Evolutionary conservation across 2,113 vertebrate genomes (phyloP), one percentile per base, ranked within the genome.

Genomic region (Pontoporia blainvillei): DNA sequence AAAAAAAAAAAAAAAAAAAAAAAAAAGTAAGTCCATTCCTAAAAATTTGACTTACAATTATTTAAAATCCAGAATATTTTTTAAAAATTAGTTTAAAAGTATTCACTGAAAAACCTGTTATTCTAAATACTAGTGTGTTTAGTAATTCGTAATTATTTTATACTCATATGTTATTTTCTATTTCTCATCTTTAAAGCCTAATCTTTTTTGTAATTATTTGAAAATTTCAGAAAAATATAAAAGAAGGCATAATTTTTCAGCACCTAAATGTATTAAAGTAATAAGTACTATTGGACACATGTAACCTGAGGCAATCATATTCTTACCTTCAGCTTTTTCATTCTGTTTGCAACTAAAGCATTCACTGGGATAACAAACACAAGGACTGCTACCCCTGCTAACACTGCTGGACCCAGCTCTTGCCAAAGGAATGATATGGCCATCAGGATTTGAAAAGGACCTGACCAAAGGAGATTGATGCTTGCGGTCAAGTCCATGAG

Each of bases 381-480:
- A 23, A 99, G 97, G 29, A 98, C 79, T 5, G 86, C 97, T 62
- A 98, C 76, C 39, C 98, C 98, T 23, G 97, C 98, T 66, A 98
- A 94, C 9, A 98, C 97, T 0, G 98, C 97, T 17, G 92, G 93
- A 2, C 98, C 98, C 59, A 98, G 96, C 76, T 99, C 98, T 86
- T 97, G 94, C 98, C 98, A 98, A 59, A 99, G 98, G 34, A 98
- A 97, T 20, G 82, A 0, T 4, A 98, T 49, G 62, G 96, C 92
- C 96, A 98, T 93, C 49, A 98, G 75, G 66, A 98, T 98, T 86
- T 98, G 98, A 88, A 98, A 97, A 49, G 98, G 98, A 29, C 97
- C 98, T 29, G 98, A 98, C 97, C 98, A 98, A 62, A 99, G 96
- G 6, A 98, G 92, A 66, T 96, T 98, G 72, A 98, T 64, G 86